Base-by-base conservation (phyloP, 2,113 vertebrate species). In the Cettia cetti region DNA sequence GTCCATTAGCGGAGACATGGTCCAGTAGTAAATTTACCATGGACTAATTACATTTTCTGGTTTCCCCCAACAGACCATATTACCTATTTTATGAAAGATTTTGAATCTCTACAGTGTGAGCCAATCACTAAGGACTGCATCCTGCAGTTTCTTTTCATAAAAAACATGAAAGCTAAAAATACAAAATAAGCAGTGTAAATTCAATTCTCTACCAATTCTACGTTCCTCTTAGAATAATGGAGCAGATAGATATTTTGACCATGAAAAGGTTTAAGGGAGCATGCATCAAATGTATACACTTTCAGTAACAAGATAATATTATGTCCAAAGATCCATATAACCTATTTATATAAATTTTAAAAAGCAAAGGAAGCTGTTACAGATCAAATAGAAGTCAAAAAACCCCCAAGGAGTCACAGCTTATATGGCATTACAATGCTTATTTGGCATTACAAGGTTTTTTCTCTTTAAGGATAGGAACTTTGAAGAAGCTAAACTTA, bases 41-140 rank as follows among this genome's bases (percentile, higher is more conserved):
- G 94, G 85, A 56, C 90, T 97, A 96, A 97, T 96, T 94, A 86
- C 79, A 95, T 97, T 97, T 97, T 96, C 94, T 97, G 96, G 90
- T 96, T 90, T 89, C 60, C 16, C 35, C 37, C 45, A 74, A 44
- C 82, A 90, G 86, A 87, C 83, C 27, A 27, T 27, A 95, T 91
- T 91, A 96, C 89, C 84, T 94, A 95, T 95, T 92, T 92, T 64
- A 96, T 83, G 69, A 95, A 94, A 96, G 82, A 92, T 90, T 96
- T 89, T 90, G 33, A 86, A 94, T 90, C 27, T 80, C 71, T 90
- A 24, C 72, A 81, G 50, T 40, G 27, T 83, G 60, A 95, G 23
- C 84, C 77, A 96, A 66, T 60, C 68, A 56, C 30, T 76, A 83
- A 85, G 65, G 26, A 87, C 11, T 87, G 20, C 50, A 42, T n/a